These are phyloP conservation scores for Lutraria rhynchaena DNA, from an alignment of 1,140 invertebrate species.

Conservation along the genomic window DNA sequence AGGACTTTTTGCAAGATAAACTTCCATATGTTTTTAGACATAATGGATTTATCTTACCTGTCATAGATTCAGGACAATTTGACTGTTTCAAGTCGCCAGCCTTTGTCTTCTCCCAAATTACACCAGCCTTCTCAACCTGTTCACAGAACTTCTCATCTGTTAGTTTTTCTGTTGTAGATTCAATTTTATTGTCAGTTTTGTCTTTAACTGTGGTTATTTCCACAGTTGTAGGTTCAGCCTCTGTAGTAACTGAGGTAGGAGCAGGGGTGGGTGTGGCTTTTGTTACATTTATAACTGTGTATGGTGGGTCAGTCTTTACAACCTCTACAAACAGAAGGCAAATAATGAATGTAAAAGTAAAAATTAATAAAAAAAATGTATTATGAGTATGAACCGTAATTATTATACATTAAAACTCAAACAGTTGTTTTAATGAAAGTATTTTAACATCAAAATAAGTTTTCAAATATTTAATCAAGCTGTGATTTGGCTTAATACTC, in stretches of 20 bases:
- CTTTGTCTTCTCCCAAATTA: background rate
- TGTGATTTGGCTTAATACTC: too few species aligned
- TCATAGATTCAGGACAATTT: slow-evolving; percentile 30
- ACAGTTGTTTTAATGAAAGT: too few species aligned
- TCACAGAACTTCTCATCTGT: slow-evolving; percentile 20
- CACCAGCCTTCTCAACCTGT: background rate
- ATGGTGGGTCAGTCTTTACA: background rate
- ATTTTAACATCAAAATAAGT: too few species aligned
- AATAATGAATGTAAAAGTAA: too few species aligned
- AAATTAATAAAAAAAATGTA: too few species aligned
- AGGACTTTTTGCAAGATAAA: background rate
- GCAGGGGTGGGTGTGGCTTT: too few species aligned
- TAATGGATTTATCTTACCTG: too few species aligned
- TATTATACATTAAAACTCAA: too few species aligned
- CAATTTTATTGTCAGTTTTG: background rate
- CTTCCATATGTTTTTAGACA: background rate
- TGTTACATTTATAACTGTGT: background rate
- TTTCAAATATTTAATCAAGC: too few species aligned
- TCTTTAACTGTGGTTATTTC: background rate
- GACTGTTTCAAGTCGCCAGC: background rate
- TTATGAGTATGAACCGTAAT: too few species aligned
- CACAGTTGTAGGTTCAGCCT: background rate
- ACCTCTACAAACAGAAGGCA: too few species aligned
- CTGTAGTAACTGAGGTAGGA: background rate
- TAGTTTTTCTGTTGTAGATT: background rate